These are phyloP conservation scores for Agrotis segetum DNA, from an alignment of 2,888 invertebrate genomes.

Conservation along the genomic window DNA sequence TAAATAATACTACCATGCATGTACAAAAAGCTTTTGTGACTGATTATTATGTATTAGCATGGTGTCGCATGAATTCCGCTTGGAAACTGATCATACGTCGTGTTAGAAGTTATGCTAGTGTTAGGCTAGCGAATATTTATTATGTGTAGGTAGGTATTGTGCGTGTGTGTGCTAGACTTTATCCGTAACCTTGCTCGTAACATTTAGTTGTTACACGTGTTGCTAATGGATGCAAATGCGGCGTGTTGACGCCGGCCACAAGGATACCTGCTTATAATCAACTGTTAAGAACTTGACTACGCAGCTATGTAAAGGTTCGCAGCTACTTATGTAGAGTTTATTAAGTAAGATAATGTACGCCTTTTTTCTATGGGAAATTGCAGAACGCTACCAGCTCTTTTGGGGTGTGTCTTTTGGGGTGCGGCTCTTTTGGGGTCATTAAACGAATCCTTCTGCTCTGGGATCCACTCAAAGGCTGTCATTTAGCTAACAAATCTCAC, in stretches of 20 bases:
- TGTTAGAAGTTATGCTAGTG: constrained; percentile 8
- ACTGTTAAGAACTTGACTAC: constrained; percentile 20
- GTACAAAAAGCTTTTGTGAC: constrained; percentile 32
- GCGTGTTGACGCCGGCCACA: constrained; percentile 59
- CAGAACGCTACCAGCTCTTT: too few species aligned
- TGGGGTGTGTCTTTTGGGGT: too few species aligned
- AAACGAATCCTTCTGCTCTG: too few species aligned
- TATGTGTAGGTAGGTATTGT: constrained; percentile 9
- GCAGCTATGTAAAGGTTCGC: too few species aligned
- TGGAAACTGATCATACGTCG: constrained; percentile 19
- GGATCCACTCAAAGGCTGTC: too few species aligned
- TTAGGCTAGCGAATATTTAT: constrained; percentile 10
- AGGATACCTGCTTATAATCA: constrained; percentile 60
- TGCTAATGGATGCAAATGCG: constrained; percentile 62
- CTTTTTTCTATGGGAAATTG: too few species aligned
- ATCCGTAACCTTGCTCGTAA: constrained; percentile 62
- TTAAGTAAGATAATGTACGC: too few species aligned
- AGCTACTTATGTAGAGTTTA: too few species aligned
- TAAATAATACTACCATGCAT: constrained; percentile 53
- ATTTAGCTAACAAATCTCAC: too few species aligned
- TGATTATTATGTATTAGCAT: constrained; percentile 33
- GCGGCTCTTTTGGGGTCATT: too few species aligned
- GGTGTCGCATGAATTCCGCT: constrained; percentile 19
- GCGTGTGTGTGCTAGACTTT: constrained; percentile 27
- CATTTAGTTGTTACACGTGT: constrained; percentile 64